A percentile compares a stretch with the other conserved stretches of the same genome.
Conservation (phyloP, 2,888 invertebrate genomes). For the Drosophila sordidula region DNA sequence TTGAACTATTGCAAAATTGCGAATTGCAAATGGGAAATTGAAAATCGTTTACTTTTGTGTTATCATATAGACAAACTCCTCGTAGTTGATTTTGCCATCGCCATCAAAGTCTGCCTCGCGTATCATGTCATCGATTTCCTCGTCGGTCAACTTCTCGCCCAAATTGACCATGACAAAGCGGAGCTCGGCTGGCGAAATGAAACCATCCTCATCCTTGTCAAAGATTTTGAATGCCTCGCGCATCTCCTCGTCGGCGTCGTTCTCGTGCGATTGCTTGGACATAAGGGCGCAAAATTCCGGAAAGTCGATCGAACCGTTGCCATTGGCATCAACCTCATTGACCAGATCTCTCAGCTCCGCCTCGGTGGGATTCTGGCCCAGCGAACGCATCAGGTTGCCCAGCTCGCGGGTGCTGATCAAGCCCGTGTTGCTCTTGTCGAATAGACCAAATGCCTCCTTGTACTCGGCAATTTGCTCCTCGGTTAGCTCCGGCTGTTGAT, state of each 20-base stretch:
- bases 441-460: conserved; percentile 99
- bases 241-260: conserved; percentile 98
- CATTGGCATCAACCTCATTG: conserved; percentile 95
- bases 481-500: conserved; percentile 89
- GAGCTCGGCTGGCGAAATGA: conserved; percentile 98
- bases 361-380: conserved; percentile 99
- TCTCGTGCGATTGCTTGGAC: conserved; percentile 99
- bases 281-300: conserved; percentile 99
- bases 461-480: conserved; percentile 99
- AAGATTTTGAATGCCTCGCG: conserved; percentile 87
- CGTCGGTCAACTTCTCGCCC: conserved; percentile 99
- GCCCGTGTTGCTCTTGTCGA: conserved; percentile 99
- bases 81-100: conserved; percentile 93
- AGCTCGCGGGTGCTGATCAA: conserved; percentile 99
- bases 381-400: conserved; percentile 98
- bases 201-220: conserved; percentile 99
- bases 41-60: conserved; percentile 92
- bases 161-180: conserved; percentile 99
- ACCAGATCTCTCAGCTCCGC: conserved; percentile 99
- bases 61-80: conserved; percentile 98
- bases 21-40: not conserved
- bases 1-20: conserved; percentile 20
- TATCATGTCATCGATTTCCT: conserved; percentile 99
- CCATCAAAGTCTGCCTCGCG: conserved; percentile 99
- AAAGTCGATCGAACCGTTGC: conserved; percentile 97